phyloP scores from a whole-genome alignment of 2,113 vertebrate species.

The Pygoscelis adeliae region DNA sequence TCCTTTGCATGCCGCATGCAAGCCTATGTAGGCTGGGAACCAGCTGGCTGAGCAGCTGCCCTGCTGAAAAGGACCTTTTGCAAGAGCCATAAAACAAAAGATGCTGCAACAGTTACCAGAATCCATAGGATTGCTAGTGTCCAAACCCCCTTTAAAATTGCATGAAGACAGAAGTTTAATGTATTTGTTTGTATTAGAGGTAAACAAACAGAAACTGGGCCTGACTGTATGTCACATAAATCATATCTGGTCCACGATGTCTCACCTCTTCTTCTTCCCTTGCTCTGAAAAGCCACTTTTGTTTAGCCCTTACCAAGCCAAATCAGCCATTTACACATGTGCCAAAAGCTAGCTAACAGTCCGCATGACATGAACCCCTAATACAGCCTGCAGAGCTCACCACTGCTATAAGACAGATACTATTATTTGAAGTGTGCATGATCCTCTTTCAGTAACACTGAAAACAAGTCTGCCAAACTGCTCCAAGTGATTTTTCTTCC shows the following conservation, averaged over 20 bases:
- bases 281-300: not conserved
- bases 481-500: not conserved
- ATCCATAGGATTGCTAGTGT: not conserved
- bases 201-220: not conserved
- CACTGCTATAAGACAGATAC: not conserved
- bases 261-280: not conserved
- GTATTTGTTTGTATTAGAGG: not conserved
- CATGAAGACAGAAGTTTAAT: not conserved
- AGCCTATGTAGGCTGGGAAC: not conserved
- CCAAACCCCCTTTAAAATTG: not conserved
- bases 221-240: not conserved
- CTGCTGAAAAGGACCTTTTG: not conserved
- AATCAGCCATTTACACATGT: not conserved
- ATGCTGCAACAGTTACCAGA: not conserved
- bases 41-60: not conserved
- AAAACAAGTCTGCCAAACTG: not conserved
- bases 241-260: not conserved
- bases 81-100: not conserved
- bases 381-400: not conserved
- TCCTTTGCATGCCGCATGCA: not conserved
- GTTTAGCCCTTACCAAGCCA: not conserved
- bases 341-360: not conserved
- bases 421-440: not conserved
- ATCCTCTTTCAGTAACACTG: not conserved
- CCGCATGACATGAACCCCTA: not conserved